Evolutionary conservation across 2,797 vertebrate species (phyloP).

Genomic region (Micrastur ruficollis): DNA sequence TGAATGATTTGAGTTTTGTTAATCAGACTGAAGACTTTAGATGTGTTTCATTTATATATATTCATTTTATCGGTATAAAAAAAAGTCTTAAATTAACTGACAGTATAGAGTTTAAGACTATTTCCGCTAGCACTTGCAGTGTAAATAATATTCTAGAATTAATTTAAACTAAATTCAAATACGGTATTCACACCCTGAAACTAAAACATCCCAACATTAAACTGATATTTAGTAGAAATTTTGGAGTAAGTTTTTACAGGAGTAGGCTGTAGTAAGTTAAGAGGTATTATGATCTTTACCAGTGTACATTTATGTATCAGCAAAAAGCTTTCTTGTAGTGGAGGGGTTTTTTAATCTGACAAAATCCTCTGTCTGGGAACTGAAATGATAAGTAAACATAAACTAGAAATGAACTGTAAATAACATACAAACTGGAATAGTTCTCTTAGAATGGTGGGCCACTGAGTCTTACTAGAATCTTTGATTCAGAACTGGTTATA

Average conservation of each 20-base stretch:
- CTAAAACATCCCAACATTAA: neutral
- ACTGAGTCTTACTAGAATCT: neutral
- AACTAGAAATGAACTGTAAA: neutral
- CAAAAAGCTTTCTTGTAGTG: neutral
- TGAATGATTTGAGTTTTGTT: neutral
- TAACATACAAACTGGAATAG: neutral
- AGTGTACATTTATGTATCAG: neutral
- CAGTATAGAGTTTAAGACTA: neutral
- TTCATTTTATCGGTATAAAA: no score
- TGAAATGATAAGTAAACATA: neutral
- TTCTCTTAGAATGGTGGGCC: neutral
- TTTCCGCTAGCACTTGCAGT: neutral
- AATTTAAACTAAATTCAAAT: neutral
- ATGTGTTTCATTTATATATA: neutral
- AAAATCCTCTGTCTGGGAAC: neutral
- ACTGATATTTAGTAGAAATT: neutral
- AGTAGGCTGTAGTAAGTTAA: neutral
- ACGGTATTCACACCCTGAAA: neutral
- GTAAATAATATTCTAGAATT: neutral
- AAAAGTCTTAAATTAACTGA: neutral
- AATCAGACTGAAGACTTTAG: neutral
- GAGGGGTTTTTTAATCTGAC: neutral
- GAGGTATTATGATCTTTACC: neutral
- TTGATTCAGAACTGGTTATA: neutral
- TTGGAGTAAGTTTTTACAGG: neutral